Percentiles rank a stretch among this genome's conserved stretches.
Conservation (phyloP, 2,113 vertebrate genomes). For the Psittacus erithacus region DNA sequence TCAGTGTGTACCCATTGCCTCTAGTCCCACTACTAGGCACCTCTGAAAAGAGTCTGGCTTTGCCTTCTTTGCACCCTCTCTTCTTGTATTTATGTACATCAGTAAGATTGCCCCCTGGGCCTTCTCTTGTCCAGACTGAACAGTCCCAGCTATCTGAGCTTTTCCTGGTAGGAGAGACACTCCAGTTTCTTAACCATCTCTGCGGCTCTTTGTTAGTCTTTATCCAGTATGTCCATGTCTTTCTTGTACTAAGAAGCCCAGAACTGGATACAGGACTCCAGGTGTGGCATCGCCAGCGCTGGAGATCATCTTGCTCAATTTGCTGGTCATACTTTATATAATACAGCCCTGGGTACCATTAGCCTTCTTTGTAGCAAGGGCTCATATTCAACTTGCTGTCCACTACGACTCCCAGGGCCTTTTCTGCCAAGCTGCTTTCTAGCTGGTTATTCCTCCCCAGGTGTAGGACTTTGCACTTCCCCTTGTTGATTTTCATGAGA, state of each 20-base stretch:
- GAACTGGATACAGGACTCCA: not conserved
- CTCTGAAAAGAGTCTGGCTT: not conserved
- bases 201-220: not conserved
- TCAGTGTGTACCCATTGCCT: not conserved
- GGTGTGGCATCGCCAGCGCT: not conserved
- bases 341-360: not conserved
- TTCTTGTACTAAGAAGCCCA: not conserved
- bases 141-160: not conserved
- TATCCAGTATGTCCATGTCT: not conserved
- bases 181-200: not conserved
- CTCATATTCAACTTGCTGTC: rapidly evolving
- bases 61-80: not conserved
- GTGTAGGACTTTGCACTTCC: not conserved
- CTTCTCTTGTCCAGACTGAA: not conserved
- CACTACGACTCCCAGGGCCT: not conserved
- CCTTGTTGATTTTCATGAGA: not conserved
- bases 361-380: not conserved
- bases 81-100: not conserved
- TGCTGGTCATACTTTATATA: not conserved
- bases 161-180: not conserved
- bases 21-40: not conserved
- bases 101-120: not conserved
- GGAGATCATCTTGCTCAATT: rapidly evolving
- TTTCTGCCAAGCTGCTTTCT: not conserved
- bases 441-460: not conserved